Base-by-base conservation (phyloP, 2,888 invertebrate species). In the Coleophora deauratella region DNA sequence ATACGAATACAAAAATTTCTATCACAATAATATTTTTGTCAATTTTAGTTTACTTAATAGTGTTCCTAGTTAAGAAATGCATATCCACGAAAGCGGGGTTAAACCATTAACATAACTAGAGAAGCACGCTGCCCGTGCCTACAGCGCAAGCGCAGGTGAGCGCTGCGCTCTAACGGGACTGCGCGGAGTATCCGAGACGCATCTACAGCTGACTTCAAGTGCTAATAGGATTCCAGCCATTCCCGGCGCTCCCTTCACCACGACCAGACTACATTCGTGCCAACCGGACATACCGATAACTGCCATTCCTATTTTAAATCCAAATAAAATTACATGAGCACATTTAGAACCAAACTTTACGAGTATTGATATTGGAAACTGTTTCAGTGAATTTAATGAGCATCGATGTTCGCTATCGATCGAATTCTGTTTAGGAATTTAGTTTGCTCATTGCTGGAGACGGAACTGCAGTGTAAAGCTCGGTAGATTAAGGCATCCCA, bases 111-210 rank as follows among this genome's bases (percentile, higher is more conserved):
- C 82, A 82, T 82, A 81, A 80, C 81, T 74, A 78, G 76, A 77
- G 79, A 80, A 72, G 79, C 74, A 74, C 21, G 21, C 21, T 21
- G 21, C 21, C 21, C 21, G 67, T 64, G 72, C n/a, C n/a, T n/a
- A n/a, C n/a, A n/a, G n/a, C n/a, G n/a, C n/a, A n/a, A n/a, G n/a
- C 80, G 73, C 80, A 81, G 80, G 78, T 81, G 81, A 82, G 66
- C 76, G 72, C 9, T 28, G 9, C 9, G 27, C 9, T 52, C 64
- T 82, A 82, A 85, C 84, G 84, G 84, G 67, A 79, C 71, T 31
- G 37, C 32, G 67, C 59, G 62, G 36, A 33, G 66, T 69, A 76
- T 73, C 70, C 59, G 59, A 50, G 68, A 63, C 65, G 61, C 71
- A 72, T 72, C 73, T 61, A 54, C 59, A 58, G 38, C 38, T 38